Evolutionary conservation across 1,140 invertebrate species (phyloP).

Genomic region (Scaptodrosophila lebanonensis): DNA sequence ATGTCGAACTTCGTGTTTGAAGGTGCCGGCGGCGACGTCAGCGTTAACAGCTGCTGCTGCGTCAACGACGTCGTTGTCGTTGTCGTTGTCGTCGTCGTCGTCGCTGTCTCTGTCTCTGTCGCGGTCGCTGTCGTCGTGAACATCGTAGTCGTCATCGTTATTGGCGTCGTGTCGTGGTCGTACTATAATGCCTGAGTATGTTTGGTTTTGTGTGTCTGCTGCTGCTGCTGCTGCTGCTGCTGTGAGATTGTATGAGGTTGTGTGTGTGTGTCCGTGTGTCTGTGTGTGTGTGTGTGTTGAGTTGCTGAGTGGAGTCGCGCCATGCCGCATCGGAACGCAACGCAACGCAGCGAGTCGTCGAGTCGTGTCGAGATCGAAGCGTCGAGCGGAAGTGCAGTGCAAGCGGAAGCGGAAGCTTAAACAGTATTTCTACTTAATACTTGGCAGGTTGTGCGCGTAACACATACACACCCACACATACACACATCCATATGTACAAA

Average conservation of each 20-base stretch:
- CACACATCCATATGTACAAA: too few relatives aligned
- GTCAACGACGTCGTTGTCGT: too few relatives aligned
- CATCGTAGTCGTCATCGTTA: too few relatives aligned
- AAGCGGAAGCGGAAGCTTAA: constrained; percentile 63
- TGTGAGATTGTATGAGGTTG: not conserved
- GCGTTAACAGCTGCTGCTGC: too few relatives aligned
- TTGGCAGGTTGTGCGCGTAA: constrained; percentile 17
- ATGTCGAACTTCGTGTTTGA: too few relatives aligned
- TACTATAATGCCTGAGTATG: too few relatives aligned
- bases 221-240: constrained; percentile 14
- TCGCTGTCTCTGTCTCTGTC: too few relatives aligned
- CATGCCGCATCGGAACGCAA: not conserved
- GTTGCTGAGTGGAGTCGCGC: not conserved
- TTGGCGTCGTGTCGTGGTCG: not conserved
- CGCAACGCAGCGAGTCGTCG: constrained; percentile 14
- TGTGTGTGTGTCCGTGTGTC: constrained; percentile 1
- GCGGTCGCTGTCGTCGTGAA: too few relatives aligned
- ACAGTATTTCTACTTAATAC: constrained; percentile 44
- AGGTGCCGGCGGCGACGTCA: too few relatives aligned
- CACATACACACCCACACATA: too few relatives aligned
- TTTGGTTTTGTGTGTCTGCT: not conserved
- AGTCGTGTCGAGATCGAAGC: constrained; percentile 68
- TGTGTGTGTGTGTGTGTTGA: not conserved
- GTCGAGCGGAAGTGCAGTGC: constrained; percentile 67
- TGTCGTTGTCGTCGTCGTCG: too few relatives aligned